Evolutionary conservation across 2,113 vertebrate genomes (phyloP), one percentile per base, ranked within the genome.

Genomic region (Gnathonemus echidnorhynchus): DNA sequence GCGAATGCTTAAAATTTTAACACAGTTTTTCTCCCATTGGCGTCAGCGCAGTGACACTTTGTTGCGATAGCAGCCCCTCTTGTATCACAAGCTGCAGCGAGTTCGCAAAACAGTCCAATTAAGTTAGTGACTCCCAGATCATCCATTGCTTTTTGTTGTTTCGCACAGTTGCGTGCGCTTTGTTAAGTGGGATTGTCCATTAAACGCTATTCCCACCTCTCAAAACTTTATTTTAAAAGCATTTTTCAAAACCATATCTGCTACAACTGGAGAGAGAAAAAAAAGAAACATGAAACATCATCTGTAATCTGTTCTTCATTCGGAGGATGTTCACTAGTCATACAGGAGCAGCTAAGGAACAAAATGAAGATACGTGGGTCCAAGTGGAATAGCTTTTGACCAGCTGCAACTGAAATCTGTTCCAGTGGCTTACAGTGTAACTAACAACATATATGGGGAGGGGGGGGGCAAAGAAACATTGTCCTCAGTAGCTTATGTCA

Each of bases 261-360:
- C 24, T 31, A 70, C 62, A 70, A 70, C 50, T 15, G 50, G 50
- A 52, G 50, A 52, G 15, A 52, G 50, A 15, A 4, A 52, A 52
- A 56, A 56, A 6, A 5, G 17, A 19, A 21, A 24, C 53, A 21
- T 19, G 53, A 56, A 56, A 62, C 86, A 66, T 89, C 90, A 39
- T 74, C 74, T 45, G 62, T 50, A 89, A 89, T 90, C 90, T 92
- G 66, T 91, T 91, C 92, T 91, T 88, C 58, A 52, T 39, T 87
- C 58, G 92, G 92, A 93, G 91, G 89, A 70, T 89, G 91, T 27
- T 88, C 10, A 45, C 88, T 88, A 56, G 48, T 48, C 48, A 24
- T 49, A 53, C 86, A 91, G 42, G 88, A 91, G 58, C 90, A 24
- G 91, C 31, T 89, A 77, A 90, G 90, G n/a, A 27, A 70, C 15